Evolutionary conservation across 2,888 invertebrate genomes (phyloP).

Genomic region (Dyspetes luteomarginatus): DNA sequence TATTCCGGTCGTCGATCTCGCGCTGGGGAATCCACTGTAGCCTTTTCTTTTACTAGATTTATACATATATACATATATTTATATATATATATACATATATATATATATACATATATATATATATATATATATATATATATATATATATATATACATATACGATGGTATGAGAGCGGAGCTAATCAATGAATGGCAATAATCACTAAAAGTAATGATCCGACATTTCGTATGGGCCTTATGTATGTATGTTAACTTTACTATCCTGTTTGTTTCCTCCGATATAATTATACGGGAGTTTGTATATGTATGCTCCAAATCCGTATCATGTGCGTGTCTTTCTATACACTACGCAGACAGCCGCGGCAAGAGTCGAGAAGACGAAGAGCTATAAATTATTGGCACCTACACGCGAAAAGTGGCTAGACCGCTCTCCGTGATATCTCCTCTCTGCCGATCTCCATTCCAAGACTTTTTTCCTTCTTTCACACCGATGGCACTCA

Average conservation of each 20-base stretch:
- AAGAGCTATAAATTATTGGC: constrained; percentile 77
- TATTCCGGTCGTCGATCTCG: constrained; percentile 64
- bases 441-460: constrained; percentile 43
- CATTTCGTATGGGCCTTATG: constrained; percentile 71
- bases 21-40: constrained; percentile 5
- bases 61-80: no score
- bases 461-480: constrained; percentile 33
- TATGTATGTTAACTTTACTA: constrained; percentile 39
- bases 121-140: not conserved
- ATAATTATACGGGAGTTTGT: constrained; percentile 27
- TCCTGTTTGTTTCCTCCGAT: constrained; percentile 53
- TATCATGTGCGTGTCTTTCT: constrained; percentile 38
- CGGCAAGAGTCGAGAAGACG: constrained; percentile 54
- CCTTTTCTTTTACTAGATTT: constrained; percentile 31
- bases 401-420: constrained; percentile 74
- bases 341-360: constrained; percentile 67
- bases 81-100: not conserved
- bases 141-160: not conserved
- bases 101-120: not conserved
- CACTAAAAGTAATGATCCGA: constrained; percentile 77
- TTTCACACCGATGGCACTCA: constrained; percentile 43
- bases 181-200: constrained; percentile 78
- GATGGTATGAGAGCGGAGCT: constrained; percentile 60
- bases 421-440: constrained; percentile 58
- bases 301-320: constrained; percentile 31